Evolutionary conservation across 2,888 invertebrate genomes (phyloP).

Genomic region (Notodonta dromedarius): DNA sequence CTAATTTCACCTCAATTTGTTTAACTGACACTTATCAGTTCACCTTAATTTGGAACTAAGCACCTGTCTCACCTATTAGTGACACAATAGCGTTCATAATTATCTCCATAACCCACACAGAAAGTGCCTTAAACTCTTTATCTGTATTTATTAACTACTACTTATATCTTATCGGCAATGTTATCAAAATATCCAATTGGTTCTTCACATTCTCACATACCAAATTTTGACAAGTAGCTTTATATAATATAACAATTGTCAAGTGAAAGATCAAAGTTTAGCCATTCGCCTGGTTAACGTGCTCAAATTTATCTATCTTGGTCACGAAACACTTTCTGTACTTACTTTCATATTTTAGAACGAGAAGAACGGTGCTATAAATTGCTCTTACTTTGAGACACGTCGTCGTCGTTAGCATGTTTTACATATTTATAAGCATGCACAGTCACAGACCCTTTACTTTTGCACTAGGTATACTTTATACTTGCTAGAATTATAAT

Average conservation of each 20-base stretch:
- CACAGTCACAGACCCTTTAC: background rate
- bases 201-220: background rate
- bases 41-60: too few species aligned
- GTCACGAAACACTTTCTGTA: slow-evolving; percentile 12
- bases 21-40: too few species aligned
- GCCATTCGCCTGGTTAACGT: slow-evolving; percentile 21
- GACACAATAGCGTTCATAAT: too few species aligned
- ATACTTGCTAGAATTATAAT: too few species aligned
- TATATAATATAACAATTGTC: background rate
- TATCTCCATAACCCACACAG: too few species aligned
- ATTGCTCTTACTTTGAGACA: background rate
- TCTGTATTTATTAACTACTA: too few species aligned
- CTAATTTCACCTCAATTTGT: too few species aligned
- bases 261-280: slow-evolving; percentile 5
- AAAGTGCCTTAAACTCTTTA: too few species aligned
- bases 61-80: too few species aligned
- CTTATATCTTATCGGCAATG: background rate
- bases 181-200: background rate
- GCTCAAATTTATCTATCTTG: slow-evolving; percentile 18
- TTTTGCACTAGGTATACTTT: background rate
- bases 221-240: background rate
- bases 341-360: slow-evolving; percentile 13
- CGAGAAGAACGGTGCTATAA: background rate
- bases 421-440: background rate
- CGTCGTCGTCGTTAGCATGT: background rate